Evolutionary conservation across 2,888 invertebrate species (phyloP).

Genomic region (Xylophagus ater): DNA sequence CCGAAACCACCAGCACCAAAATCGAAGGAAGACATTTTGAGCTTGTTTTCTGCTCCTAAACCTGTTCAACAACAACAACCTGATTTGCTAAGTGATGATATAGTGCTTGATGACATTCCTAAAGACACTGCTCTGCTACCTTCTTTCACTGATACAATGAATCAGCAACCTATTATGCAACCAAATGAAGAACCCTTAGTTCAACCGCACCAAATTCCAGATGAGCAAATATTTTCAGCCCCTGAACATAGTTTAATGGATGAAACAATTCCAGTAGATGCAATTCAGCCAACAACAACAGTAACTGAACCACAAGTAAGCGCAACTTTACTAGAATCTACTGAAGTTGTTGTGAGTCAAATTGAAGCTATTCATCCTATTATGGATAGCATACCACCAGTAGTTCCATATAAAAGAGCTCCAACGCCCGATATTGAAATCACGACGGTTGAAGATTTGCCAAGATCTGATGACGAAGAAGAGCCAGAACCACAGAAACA

Average conservation of each 20-base stretch:
- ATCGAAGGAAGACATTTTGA: constrained; percentile 49
- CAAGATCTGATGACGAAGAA: constrained; percentile 37
- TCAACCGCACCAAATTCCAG: not conserved
- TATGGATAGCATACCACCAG: constrained; percentile 28
- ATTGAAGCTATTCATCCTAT: constrained; percentile 27
- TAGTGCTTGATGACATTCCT: constrained; percentile 26
- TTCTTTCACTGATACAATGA: constrained; percentile 6
- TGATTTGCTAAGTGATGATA: constrained; percentile 49
- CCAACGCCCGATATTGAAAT: constrained; percentile 39
- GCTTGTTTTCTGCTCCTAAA: constrained; percentile 44
- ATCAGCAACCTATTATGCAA: constrained; percentile 11
- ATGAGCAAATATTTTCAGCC: constrained; percentile 1
- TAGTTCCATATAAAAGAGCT: constrained; percentile 27
- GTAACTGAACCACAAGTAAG: constrained; percentile 29
- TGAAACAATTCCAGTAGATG: not conserved
- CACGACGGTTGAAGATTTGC: constrained; percentile 36
- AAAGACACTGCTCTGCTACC: constrained; percentile 12
- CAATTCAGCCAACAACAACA: constrained; percentile 15
- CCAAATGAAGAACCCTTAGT: constrained; percentile 4
- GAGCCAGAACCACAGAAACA: constrained; percentile 24
- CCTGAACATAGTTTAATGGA: not conserved
- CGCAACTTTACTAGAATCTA: constrained; percentile 15
- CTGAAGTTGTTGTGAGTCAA: constrained; percentile 34
- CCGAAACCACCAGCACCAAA: constrained; percentile 43
- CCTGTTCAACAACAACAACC: constrained; percentile 33